Evolutionary conservation across 2,113 vertebrate species (phyloP).

Genomic region (Stomatorhinus ivindoensis): DNA sequence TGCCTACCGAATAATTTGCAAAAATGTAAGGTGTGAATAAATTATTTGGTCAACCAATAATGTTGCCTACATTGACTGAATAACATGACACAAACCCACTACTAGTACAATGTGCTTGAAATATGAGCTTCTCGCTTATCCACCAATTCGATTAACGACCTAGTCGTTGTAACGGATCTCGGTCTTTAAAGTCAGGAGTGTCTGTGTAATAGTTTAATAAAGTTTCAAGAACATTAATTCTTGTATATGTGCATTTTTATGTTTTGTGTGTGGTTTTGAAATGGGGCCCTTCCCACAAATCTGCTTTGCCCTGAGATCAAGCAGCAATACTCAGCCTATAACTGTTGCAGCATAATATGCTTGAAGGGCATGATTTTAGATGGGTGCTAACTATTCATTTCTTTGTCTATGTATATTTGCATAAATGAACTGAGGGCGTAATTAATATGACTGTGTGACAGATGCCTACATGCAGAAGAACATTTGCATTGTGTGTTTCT

Average conservation of each 20-base stretch:
- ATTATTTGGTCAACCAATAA: not conserved
- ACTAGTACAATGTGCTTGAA: too few relatives aligned
- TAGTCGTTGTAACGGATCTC: too few relatives aligned
- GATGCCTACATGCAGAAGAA: not conserved
- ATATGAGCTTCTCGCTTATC: too few relatives aligned
- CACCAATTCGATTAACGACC: too few relatives aligned
- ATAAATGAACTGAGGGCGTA: not conserved
- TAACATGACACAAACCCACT: not conserved
- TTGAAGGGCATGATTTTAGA: not conserved
- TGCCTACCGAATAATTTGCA: not conserved
- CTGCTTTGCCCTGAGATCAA: not conserved
- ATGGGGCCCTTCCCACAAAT: not conserved
- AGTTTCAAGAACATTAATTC: not conserved
- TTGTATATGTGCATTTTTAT: not conserved
- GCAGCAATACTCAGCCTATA: not conserved
- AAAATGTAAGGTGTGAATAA: not conserved
- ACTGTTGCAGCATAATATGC: not conserved
- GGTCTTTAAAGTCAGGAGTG: too few relatives aligned
- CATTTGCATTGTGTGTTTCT: not conserved
- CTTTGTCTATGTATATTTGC: not conserved
- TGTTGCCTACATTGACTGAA: not conserved
- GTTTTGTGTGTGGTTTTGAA: not conserved
- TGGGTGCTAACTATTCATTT: not conserved
- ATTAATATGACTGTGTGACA: not conserved
- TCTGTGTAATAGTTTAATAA: not conserved